Evolutionary conservation across 2,797 vertebrate genomes (phyloP).

Genomic region (Artibeus jamaicensis): DNA sequence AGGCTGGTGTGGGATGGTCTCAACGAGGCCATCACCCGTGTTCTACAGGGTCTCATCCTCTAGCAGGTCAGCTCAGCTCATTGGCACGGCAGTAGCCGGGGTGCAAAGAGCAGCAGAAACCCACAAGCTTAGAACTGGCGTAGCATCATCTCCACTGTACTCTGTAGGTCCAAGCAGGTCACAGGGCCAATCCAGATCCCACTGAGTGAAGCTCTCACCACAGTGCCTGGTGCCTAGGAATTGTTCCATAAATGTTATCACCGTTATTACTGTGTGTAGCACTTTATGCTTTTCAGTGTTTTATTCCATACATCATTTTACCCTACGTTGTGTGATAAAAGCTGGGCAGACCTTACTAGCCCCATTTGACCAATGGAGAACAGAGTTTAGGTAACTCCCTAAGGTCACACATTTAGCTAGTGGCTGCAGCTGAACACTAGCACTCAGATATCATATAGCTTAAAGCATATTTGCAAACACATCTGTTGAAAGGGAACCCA

Average conservation of each 20-base stretch:
- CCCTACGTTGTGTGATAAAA: background rate
- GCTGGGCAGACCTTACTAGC: background rate
- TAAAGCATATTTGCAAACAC: background rate
- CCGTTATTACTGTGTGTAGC: no score
- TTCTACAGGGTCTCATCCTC: background rate
- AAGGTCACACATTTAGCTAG: background rate
- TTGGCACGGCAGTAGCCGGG: background rate
- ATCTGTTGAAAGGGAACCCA: background rate
- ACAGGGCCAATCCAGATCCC: background rate
- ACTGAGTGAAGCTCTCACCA: background rate
- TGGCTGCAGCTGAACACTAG: background rate
- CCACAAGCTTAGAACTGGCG: background rate
- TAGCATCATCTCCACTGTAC: background rate
- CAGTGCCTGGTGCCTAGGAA: background rate
- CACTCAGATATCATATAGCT: background rate
- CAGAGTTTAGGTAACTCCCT: background rate
- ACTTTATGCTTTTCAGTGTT: background rate
- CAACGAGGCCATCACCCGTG: background rate
- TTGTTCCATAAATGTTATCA: background rate
- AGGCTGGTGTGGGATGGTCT: background rate
- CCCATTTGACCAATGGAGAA: background rate
- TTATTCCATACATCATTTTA: background rate
- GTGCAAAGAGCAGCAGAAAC: background rate
- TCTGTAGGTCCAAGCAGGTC: background rate
- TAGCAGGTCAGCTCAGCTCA: background rate